Evolutionary conservation across 1,140 invertebrate genomes (phyloP), one percentile per base, ranked within the genome.

Genomic region (Drosophila seguyi): DNA sequence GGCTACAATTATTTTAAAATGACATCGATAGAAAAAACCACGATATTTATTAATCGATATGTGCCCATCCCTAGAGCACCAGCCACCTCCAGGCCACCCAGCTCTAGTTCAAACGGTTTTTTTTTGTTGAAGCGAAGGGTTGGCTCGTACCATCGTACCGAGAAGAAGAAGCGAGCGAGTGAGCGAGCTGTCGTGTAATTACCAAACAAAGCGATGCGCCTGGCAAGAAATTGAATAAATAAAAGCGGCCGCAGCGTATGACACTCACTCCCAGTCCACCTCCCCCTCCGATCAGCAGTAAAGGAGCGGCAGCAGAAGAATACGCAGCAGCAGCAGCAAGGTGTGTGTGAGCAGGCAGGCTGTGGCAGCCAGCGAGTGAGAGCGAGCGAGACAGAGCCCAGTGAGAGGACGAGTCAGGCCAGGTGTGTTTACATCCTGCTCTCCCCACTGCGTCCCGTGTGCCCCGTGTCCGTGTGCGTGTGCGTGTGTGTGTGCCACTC

Each of bases 161-260:
- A 38, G 20, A 56, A 56, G 22, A 56, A 56, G 16, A 56, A 56
- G 34, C 53, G 14, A 41, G 34, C 34, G 50, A 38, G 31, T 10
- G 20, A 36, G 31, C 20, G 53, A 39, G 53, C 20, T 22, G 52
- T 22, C 52, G 66, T 72, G 42, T 72, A 71, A 72, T 72, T 72
- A 72, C 20, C 67, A 57, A 71, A 72, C 66, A 72, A 72, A 72
- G 68, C 53, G 53, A 71, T 72, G 67, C 52, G 66, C 66, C 41
- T 71, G 29, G 66, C 66, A 29, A 25, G 45, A 72, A 72, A 72
- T 72, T 72, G 66, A 72, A 72, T 72, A 72, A 72, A 72, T 72
- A 72, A 71, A 72, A 72, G 68, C 50, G 36, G 6, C 22, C 20
- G n/a, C 41, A 20, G 63, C 67, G 63, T 72, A 69, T 72, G 68